Evolutionary conservation across 2,888 invertebrate species (phyloP), one percentile per base, ranked within the genome.

Genomic region (Boloria selene): DNA sequence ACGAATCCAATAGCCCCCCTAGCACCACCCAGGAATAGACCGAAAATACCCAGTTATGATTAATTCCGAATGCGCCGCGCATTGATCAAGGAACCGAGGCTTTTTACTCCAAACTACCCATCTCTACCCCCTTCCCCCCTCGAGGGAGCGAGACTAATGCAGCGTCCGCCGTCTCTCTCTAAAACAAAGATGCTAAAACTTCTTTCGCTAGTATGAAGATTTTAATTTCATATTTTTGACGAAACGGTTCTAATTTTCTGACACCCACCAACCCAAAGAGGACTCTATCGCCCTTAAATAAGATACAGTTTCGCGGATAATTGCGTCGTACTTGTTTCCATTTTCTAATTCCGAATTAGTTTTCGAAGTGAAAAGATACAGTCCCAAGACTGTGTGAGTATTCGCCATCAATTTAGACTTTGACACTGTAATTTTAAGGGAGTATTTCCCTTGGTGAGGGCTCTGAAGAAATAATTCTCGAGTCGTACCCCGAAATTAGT

Each of bases 151-250:
- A 86, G 91, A 91, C 92, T 91, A 90, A 91, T 89, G 90, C 90
- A 87, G 77, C 84, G 82, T 83, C 83, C 78, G 81, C 88, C 79
- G 77, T 92, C 92, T 90, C 90, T 75, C 89, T 92, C 92, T 92
- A 92, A 92, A 92, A 92, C 92, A 92, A 92, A 92, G 92, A 92
- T 92, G 92, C 92, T 92, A 90, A 91, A 92, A 92, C 91, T 92
- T 92, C 92, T 92, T 92, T 92, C 89, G 91, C 90, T 91, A 91
- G 91, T 91, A 92, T 91, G 89, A 92, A 92, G 91, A 92, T 91
- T 92, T 92, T 92, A 92, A 92, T 92, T 92, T 92, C 91, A 91
- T 92, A 92, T 92, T 92, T 92, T 91, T 91, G 91, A 91, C 85
- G 89, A 90, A 91, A 91, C 85, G 83, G 91, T 88, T 91, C 91